Conservation (phyloP, 2,113 vertebrate genomes). For the Marmota monax region DNA sequence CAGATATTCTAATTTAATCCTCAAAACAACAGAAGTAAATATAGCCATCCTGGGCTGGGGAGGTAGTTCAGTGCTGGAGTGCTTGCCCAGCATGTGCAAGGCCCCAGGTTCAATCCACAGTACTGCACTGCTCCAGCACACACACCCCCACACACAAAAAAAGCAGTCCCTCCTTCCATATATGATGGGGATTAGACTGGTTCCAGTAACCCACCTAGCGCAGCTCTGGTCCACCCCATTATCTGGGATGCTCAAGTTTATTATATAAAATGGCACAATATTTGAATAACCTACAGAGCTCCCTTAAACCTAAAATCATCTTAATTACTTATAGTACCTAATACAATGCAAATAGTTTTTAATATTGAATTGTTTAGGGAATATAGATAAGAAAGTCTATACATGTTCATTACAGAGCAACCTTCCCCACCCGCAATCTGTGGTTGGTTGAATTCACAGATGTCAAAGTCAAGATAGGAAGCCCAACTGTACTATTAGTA, state of each 20-base stretch:
- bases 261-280: neutral
- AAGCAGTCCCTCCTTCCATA: neutral
- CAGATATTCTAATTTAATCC: slow-evolving; percentile 33
- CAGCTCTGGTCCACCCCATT: neutral
- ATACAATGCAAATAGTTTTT: neutral
- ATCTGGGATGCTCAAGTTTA: neutral
- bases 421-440: neutral
- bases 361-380: neutral
- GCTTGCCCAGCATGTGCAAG: too few species aligned
- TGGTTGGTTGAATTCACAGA: neutral
- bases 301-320: neutral
- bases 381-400: neutral
- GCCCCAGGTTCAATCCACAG: too few species aligned
- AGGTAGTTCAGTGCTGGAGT: too few species aligned
- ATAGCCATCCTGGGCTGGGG: neutral
- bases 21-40: neutral
- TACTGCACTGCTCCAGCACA: too few species aligned
- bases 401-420: neutral
- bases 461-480: neutral
- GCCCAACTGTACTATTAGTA: neutral
- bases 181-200: too few species aligned
- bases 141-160: too few species aligned
- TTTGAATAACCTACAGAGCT: neutral
- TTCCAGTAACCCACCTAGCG: neutral
- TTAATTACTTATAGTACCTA: neutral